Percentiles rank a stretch among this genome's conserved stretches.
phyloP scores from a whole-genome alignment of 1,140 invertebrate genomes.

The Lordiphosa mommai region DNA sequence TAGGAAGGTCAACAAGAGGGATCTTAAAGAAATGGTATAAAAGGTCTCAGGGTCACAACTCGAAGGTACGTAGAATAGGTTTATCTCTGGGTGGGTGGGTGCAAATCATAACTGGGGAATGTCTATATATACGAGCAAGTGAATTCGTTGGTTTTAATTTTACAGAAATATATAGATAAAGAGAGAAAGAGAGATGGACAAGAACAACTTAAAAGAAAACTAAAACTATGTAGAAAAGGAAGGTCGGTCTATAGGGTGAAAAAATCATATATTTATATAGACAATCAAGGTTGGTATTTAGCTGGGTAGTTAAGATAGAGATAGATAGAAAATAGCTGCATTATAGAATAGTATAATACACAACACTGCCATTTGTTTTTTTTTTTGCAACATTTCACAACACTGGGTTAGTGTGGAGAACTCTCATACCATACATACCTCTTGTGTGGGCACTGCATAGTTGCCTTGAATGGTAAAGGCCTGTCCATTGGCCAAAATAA shows the following conservation, averaged over 20 bases:
- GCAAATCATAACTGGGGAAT: conserved; percentile 32
- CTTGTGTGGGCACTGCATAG: conserved; percentile 95
- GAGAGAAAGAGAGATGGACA: conserved; percentile 9
- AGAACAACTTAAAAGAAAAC: conserved; percentile 14
- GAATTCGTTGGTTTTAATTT: background rate
- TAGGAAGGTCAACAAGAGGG: conserved; percentile 39
- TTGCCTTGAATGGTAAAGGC: conserved; percentile 98
- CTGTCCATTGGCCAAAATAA: conserved; percentile 97
- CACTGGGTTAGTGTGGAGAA: background rate
- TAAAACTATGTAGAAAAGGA: conserved; percentile 28
- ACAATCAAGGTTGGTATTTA: conserved; percentile 33
- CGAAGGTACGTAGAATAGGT: conserved; percentile 3
- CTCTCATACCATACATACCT: conserved; percentile 84
- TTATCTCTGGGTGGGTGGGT: conserved; percentile 7
- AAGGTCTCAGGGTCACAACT: conserved; percentile 30
- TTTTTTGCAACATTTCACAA: conserved; percentile 75
- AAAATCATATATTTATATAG: background rate
- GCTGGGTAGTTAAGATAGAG: conserved; percentile 32
- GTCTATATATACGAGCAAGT: background rate
- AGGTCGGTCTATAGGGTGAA: conserved; percentile 10
- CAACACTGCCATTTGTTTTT: conserved; percentile 42
- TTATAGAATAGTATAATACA: conserved; percentile 61
- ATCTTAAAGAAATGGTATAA: conserved; percentile 16
- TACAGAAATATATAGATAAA: conserved; percentile 14
- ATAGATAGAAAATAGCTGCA: conserved; percentile 28